Base-by-base conservation (phyloP, 1,140 invertebrate species). In the Chelonus insularis region DNA sequence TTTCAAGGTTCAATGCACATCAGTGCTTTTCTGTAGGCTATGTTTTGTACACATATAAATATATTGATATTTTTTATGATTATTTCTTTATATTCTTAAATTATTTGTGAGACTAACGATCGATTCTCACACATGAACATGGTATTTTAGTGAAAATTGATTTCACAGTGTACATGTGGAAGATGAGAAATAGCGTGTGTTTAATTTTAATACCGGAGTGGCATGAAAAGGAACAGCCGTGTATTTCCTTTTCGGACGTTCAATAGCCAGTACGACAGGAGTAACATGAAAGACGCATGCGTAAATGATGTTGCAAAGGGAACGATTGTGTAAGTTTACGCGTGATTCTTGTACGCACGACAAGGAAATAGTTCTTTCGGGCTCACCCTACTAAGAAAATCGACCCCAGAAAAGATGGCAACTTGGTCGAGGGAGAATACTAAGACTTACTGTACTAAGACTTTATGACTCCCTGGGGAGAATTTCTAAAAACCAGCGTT, bases 1-100 rank as follows among this genome's bases (percentile, higher is more conserved):
- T 69, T 73, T 71, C 66, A 62, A 70, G 70, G 69, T 64, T 72
- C 69, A 72, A 62, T 71, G 73, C 70, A 54, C 70, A 65, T 51
- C 64, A 65, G 66, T 63, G 62, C 67, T 71, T 68, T 60, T 47
- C 61, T 60, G 41, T 12, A 48, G 8, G 23, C 14, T 7, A 25
- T 48, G 3, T 29, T 29, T 29, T 29, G 25, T 29, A 7, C 7
- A 29, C 7, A 29, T 29, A 29, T 29, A 29, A 29, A 29, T 3
- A 4, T 29, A 32, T 8, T 6, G 9, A 11, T 32, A 23, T 20
- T 16, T 37, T 41, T 12, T 32, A 8, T 39, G 11, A 39, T 14
- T 11, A 4, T 14, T 29, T 7, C 7, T 29, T 29, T 29, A 29
- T 29, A 29, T 29, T 29, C 25, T 29, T 29, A 4, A 29, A 29